Evolutionary conservation across 2,888 invertebrate species (phyloP).

Genomic region (Minunthozetes semirufus): DNA sequence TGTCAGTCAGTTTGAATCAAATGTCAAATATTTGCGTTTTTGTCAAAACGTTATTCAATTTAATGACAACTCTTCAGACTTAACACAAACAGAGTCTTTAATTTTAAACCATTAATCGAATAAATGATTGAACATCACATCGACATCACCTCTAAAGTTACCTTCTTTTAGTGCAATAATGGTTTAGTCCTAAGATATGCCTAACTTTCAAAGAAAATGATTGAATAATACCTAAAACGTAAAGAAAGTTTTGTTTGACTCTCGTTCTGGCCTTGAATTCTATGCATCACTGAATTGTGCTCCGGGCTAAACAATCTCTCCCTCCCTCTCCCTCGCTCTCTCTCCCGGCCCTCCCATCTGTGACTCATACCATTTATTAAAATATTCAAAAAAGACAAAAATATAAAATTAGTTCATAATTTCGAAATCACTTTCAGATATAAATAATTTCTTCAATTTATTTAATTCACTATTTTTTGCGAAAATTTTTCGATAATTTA

Average conservation of each 20-base stretch:
- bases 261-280: constrained; percentile 2
- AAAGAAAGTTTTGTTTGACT: not conserved
- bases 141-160: not conserved
- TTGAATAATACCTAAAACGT: not conserved
- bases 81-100: too few relatives aligned
- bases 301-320: not conserved
- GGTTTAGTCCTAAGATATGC: not conserved
- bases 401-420: not conserved
- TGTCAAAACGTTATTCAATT: not conserved
- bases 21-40: not conserved
- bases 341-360: not conserved
- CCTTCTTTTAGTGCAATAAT: not conserved
- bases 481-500: too few relatives aligned
- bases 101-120: too few relatives aligned
- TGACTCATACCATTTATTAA: not conserved
- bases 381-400: not conserved
- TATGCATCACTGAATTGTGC: constrained; percentile 6
- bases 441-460: too few relatives aligned
- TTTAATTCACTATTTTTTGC: too few relatives aligned
- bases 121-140: not conserved
- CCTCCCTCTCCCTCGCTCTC: constrained; percentile 14
- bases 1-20: not conserved
- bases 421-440: too few relatives aligned
- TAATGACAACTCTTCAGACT: too few relatives aligned
- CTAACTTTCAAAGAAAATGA: not conserved